Percentiles rank a stretch among this genome's conserved stretches.
Conservation (phyloP, 1,140 invertebrate genomes). For the Cylas formicarius region DNA sequence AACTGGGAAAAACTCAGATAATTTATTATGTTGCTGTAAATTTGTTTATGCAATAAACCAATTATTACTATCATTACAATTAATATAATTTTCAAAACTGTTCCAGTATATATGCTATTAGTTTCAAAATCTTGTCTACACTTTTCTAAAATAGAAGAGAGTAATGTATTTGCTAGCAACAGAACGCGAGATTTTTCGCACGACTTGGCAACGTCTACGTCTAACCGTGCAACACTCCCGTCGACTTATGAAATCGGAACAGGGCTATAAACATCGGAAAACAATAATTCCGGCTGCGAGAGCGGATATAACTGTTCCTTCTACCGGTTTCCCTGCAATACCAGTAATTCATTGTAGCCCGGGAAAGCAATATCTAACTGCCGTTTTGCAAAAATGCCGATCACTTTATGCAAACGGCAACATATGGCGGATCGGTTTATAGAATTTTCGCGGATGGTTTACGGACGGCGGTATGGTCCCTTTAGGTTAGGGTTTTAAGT, state of each 20-base stretch:
- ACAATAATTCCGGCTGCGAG: conserved; percentile 42
- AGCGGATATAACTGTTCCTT: conserved; percentile 23
- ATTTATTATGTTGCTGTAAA: not conserved
- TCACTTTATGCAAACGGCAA: conserved; percentile 22
- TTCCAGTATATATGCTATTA: not conserved
- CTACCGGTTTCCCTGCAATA: conserved; percentile 31
- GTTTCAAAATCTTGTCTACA: not conserved
- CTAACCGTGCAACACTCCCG: conserved; percentile 17
- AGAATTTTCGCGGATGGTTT: too few species aligned
- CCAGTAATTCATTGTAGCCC: conserved; percentile 34
- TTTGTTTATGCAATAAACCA: not conserved
- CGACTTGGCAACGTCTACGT: not conserved
- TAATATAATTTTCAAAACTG: not conserved
- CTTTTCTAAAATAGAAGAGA: not conserved
- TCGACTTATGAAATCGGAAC: conserved; percentile 47
- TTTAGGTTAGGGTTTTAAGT: too few species aligned
- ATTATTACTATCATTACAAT: not conserved
- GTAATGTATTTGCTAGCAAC: too few species aligned
- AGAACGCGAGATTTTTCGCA: too few species aligned
- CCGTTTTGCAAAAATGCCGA: conserved; percentile 22
- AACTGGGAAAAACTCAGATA: too few species aligned
- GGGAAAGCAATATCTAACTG: conserved; percentile 22
- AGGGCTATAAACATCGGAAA: conserved; percentile 46
- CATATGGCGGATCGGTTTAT: too few species aligned
- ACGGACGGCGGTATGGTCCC: too few species aligned